Percentiles rank a stretch among this genome's conserved stretches.
Conservation (phyloP, 2,888 invertebrate species). For the Corythucha ciliata region DNA sequence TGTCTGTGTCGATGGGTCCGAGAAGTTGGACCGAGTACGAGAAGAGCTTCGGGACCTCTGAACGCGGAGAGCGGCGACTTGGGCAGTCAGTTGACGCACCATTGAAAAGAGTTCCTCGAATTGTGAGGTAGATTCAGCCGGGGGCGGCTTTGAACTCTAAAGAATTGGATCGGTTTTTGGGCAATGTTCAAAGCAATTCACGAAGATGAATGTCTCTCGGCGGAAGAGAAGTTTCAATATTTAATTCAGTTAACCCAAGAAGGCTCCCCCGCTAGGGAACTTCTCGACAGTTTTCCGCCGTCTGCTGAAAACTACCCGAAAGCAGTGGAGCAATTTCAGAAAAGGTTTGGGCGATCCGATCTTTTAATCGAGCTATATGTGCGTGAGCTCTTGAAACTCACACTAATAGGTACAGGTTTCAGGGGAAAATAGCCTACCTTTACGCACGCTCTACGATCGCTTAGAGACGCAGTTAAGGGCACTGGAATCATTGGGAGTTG, state of each 20-base stretch:
- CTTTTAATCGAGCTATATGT: conserved; percentile 37
- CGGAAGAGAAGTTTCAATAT: conserved; percentile 29
- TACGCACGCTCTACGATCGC: conserved; percentile 5
- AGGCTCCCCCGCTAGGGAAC: conserved; percentile 27
- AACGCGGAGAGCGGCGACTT: no score
- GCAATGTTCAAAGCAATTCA: conserved; percentile 10
- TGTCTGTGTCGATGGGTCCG: no score
- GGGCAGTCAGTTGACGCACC: no score
- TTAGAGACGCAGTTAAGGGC: conserved; percentile 13
- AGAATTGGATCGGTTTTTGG: conserved; percentile 11
- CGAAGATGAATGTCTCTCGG: not conserved
- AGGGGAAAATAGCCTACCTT: not conserved
- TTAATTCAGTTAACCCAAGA: conserved; percentile 20
- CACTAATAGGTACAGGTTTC: conserved; percentile 20
- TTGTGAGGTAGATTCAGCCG: no score
- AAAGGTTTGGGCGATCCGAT: conserved; percentile 36
- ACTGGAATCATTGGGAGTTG: conserved; percentile 17
- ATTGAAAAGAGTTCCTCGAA: no score
- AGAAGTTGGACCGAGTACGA: no score
- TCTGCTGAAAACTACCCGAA: conserved; percentile 20
- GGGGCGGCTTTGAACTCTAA: no score
- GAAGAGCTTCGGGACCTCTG: no score
- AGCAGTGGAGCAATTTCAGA: not conserved
- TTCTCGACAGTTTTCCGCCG: conserved; percentile 28
- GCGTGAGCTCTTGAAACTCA: conserved; percentile 13